Conservation (phyloP, 2,113 vertebrate genomes). For the Tichodroma muraria region DNA sequence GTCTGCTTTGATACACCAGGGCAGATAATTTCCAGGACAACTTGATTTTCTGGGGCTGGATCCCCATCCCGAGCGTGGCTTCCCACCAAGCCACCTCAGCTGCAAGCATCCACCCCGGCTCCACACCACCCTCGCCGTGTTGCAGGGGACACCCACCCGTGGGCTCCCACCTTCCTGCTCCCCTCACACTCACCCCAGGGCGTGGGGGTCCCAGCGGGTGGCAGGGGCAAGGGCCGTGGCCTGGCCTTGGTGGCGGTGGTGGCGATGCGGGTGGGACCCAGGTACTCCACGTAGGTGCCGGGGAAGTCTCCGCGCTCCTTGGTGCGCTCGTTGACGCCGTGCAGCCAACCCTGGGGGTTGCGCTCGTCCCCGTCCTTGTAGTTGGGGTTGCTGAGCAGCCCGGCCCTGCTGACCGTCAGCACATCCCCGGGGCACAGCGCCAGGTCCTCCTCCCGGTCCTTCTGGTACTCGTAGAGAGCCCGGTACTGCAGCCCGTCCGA, state of each 20-base stretch:
- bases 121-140: not conserved
- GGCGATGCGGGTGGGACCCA: slow-evolving; percentile 57
- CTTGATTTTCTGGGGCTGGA: not conserved
- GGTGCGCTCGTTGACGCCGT: slow-evolving; percentile 78
- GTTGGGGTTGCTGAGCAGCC: slow-evolving; percentile 53
- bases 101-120: not conserved
- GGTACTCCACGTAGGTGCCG: slow-evolving; percentile 80
- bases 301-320: slow-evolving; percentile 81
- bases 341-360: slow-evolving; percentile 76
- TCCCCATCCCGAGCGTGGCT: not conserved
- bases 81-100: not conserved
- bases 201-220: not conserved
- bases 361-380: slow-evolving; percentile 76
- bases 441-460: slow-evolving; percentile 76
- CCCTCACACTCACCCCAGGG: slow-evolving; percentile 68
- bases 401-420: slow-evolving; percentile 70
- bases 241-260: slow-evolving; percentile 57
- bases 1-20: accelerated
- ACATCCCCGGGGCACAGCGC: slow-evolving; percentile 75
- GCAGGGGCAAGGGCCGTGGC: slow-evolving; percentile 66
- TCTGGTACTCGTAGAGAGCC: slow-evolving; percentile 78
- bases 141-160: not conserved
- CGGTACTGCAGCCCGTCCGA: slow-evolving; percentile 78
- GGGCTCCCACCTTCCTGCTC: not conserved
- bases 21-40: not conserved